Evolutionary conservation across 2,888 invertebrate genomes (phyloP).

Genomic region (Agrotis clavis): DNA sequence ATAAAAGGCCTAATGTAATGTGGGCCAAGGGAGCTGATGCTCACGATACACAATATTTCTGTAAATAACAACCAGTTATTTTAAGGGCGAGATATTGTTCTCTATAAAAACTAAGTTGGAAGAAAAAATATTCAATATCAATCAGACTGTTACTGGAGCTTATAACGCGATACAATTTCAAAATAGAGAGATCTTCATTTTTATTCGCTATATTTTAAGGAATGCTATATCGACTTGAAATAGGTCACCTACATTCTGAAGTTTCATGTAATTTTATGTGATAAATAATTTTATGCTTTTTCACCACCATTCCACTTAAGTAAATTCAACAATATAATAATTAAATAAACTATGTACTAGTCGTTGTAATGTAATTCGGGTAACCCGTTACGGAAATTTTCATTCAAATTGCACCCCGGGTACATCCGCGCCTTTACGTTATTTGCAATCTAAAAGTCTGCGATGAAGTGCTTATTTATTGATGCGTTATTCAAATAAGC

Average conservation of each 20-base stretch:
- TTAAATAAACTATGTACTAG: slow-evolving; percentile 22
- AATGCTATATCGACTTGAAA: not conserved
- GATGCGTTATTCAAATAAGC: not conserved
- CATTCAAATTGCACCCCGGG: slow-evolving; percentile 20
- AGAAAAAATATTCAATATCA: slow-evolving; percentile 33
- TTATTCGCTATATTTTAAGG: slow-evolving; percentile 13
- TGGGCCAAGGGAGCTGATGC: slow-evolving; percentile 42
- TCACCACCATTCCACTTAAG: not conserved
- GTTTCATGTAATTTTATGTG: not conserved
- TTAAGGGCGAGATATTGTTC: slow-evolving; percentile 26
- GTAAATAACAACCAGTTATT: slow-evolving; percentile 47
- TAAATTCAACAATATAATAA: slow-evolving; percentile 7
- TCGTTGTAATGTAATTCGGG: slow-evolving; percentile 18
- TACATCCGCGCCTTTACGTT: not conserved
- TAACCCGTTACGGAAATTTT: slow-evolving; percentile 20
- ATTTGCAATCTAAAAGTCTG: not conserved
- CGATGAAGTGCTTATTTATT: not conserved
- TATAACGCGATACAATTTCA: slow-evolving; percentile 25
- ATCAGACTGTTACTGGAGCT: slow-evolving; percentile 27
- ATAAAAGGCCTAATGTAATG: slow-evolving; percentile 58
- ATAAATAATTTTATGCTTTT: not conserved
- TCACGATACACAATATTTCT: slow-evolving; percentile 48
- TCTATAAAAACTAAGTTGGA: slow-evolving; percentile 1
- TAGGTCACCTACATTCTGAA: slow-evolving; percentile 15
- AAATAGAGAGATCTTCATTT: slow-evolving; percentile 16